Conservation (phyloP, 2,888 invertebrate genomes). For the Ophion slaviceki region DNA sequence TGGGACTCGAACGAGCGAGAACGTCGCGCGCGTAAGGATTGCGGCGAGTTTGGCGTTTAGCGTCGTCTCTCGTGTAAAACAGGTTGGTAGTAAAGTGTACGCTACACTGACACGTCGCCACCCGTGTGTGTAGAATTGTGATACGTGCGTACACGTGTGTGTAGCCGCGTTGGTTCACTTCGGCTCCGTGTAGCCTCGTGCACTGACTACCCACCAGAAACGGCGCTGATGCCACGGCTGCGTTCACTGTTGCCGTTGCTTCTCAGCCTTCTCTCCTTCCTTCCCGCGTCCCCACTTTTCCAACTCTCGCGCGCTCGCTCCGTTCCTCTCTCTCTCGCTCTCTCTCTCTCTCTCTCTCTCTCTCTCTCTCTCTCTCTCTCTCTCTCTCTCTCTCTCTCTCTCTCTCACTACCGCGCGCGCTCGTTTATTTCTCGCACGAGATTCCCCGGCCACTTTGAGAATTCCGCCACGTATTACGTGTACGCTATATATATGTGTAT, state of each 20-base stretch:
- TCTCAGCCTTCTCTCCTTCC: constrained; percentile 1
- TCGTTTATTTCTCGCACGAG: constrained; percentile 26
- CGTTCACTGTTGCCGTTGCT: constrained; percentile 46
- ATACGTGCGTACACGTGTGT: neutral
- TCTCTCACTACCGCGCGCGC: constrained; percentile 4
- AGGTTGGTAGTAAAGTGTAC: constrained; percentile 66
- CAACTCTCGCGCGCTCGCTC: neutral
- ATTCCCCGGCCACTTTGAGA: constrained; percentile 45
- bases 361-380: constrained; percentile 5
- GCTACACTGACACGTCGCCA: constrained; percentile 9
- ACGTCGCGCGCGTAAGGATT: neutral
- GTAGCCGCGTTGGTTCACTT: constrained; percentile 41
- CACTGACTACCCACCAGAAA: constrained; percentile 49
- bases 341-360: too few species aligned
- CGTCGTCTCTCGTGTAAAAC: constrained; percentile 70
- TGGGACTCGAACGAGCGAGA: too few species aligned
- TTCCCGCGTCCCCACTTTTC: constrained; percentile 22
- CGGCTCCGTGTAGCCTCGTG: constrained; percentile 59
- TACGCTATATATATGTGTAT: neutral
- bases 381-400: constrained; percentile 10
- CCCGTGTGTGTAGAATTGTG: constrained; percentile 21
- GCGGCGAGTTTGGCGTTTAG: constrained; percentile 51
- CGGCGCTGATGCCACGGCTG: constrained; percentile 61
- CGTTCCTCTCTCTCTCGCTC: constrained; percentile 3
- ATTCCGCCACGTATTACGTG: constrained; percentile 60